These are phyloP conservation scores for Heliconius hortense DNA, from an alignment of 2,888 invertebrate genomes.

Conservation along the genomic window DNA sequence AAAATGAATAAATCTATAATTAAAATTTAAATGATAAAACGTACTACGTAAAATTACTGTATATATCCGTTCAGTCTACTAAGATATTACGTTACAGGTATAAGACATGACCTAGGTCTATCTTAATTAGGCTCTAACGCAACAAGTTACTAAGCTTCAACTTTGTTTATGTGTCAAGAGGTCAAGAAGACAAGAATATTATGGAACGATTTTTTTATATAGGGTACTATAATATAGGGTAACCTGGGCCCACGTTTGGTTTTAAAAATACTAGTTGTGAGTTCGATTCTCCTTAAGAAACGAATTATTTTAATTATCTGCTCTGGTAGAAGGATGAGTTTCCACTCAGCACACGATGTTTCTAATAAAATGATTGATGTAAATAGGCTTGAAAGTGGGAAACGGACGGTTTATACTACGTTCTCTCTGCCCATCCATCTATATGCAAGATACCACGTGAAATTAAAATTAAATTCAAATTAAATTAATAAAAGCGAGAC, in stretches of 20 bases:
- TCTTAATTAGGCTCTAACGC: slow-evolving; percentile 13
- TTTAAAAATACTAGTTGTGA: background rate
- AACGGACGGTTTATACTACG: too few species aligned
- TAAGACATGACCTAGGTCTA: slow-evolving; percentile 1
- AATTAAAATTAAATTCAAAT: too few species aligned
- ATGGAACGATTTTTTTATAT: background rate
- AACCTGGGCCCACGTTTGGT: background rate
- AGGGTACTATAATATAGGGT: background rate
- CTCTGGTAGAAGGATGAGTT: background rate
- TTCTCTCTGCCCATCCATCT: too few species aligned
- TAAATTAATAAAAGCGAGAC: too few species aligned
- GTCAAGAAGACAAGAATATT: slow-evolving; percentile 11
- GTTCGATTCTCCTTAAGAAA: background rate
- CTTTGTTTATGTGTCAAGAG: background rate
- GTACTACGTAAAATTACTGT: background rate
- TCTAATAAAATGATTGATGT: too few species aligned
- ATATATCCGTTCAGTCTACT: background rate
- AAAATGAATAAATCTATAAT: background rate
- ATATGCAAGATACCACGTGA: too few species aligned
- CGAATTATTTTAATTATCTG: background rate
- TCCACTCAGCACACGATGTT: too few species aligned
- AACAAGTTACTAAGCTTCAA: slow-evolving; percentile 11
- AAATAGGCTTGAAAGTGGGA: too few species aligned
- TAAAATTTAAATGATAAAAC: background rate
- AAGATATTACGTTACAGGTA: background rate